Evolutionary conservation across 1,140 invertebrate species (phyloP).

Genomic region (Melanaphis sacchari): DNA sequence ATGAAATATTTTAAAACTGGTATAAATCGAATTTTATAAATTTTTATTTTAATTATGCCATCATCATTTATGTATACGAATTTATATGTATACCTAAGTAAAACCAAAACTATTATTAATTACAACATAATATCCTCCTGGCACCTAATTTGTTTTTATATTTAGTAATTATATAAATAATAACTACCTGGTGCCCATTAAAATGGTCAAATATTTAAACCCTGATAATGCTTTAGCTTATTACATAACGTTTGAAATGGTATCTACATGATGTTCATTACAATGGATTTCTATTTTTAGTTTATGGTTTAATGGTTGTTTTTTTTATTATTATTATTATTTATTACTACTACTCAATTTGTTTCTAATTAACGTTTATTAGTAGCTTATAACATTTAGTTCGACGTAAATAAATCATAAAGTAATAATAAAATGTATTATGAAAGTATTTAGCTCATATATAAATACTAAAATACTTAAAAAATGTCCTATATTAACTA

Average conservation of each 20-base stretch:
- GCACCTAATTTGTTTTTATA: neutral
- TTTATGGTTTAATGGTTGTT: neutral
- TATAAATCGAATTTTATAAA: neutral
- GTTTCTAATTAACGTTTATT: neutral
- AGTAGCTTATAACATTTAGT: neutral
- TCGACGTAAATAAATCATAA: neutral
- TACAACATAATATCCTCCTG: neutral
- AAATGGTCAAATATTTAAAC: neutral
- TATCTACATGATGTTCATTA: neutral
- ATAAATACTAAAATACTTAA: no score
- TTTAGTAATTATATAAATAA: neutral
- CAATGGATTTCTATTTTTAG: neutral
- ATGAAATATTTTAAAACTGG: neutral
- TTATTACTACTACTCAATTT: neutral
- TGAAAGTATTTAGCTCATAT: neutral
- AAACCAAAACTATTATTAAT: neutral
- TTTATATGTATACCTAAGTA: neutral
- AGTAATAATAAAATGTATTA: neutral
- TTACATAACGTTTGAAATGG: neutral
- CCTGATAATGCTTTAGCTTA: neutral
- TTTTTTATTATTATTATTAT: neutral
- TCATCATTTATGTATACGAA: neutral
- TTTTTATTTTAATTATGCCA: neutral
- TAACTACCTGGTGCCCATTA: neutral
- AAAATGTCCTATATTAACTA: no score